Percentiles rank a stretch among this genome's conserved stretches.
Evolutionary conservation across 2,888 invertebrate genomes (phyloP).

Genomic region (Dolomedes plantarius): DNA sequence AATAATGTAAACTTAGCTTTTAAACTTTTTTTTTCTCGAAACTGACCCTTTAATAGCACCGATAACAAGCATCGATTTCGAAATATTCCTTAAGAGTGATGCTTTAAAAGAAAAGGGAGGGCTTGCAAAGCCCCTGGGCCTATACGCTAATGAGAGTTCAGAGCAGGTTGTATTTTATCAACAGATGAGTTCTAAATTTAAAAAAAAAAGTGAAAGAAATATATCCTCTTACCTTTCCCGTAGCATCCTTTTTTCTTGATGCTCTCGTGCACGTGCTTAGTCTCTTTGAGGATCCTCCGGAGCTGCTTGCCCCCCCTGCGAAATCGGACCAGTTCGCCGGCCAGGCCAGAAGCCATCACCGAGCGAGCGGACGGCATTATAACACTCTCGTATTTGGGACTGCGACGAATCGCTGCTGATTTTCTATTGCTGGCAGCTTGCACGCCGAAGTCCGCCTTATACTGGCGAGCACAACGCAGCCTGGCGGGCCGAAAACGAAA

Average conservation of each 20-base stretch:
- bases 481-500: slow-evolving; percentile 26
- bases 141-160: no score
- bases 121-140: no score
- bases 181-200: no score
- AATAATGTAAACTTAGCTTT: no score
- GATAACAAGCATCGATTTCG: no score
- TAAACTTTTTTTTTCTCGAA: no score
- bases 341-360: slow-evolving; percentile 57
- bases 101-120: no score
- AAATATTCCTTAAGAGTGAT: no score
- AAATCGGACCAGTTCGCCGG: slow-evolving; percentile 58
- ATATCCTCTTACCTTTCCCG: slow-evolving; percentile 62
- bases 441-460: not conserved
- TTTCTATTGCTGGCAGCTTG: not conserved
- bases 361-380: slow-evolving; percentile 62
- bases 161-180: no score
- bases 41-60: no score
- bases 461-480: slow-evolving; percentile 37
- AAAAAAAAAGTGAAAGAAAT: no score
- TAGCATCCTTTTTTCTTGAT: slow-evolving; percentile 66
- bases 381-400: not conserved
- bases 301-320: slow-evolving; percentile 58
- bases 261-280: slow-evolving; percentile 62
- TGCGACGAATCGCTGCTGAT: not conserved
- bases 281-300: slow-evolving; percentile 52